Percentiles rank a stretch among this genome's conserved stretches.
Evolutionary conservation across 2,113 vertebrate genomes (phyloP).

Genomic region (Aplodontia rufa): DNA sequence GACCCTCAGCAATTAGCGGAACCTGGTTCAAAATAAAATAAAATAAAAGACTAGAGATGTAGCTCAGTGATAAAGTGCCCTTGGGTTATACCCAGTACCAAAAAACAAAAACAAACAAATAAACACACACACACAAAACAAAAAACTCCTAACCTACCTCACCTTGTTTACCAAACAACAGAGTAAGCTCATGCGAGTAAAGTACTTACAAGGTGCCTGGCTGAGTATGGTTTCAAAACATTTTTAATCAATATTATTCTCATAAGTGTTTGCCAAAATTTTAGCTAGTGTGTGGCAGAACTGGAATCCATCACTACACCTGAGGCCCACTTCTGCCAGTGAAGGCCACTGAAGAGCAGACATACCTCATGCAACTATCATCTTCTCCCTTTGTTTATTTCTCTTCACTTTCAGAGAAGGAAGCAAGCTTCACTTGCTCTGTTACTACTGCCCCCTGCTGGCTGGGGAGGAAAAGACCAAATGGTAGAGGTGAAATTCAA

Average conservation of each 20-base stretch:
- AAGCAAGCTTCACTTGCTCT: constrained; percentile 16
- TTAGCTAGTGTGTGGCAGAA: neutral
- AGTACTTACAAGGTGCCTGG: neutral
- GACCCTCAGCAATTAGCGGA: too few relatives aligned
- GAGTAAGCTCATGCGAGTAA: neutral
- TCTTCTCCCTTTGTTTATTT: neutral
- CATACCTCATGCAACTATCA: neutral
- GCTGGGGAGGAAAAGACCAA: neutral
- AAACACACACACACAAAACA: too few relatives aligned
- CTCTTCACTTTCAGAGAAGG: neutral
- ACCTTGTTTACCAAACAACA: neutral
- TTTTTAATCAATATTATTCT: neutral
- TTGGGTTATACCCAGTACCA: too few relatives aligned
- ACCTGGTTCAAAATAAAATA: too few relatives aligned
- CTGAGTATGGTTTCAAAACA: neutral
- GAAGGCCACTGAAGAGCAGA: neutral
- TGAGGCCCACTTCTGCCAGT: neutral
- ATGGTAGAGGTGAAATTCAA: neutral
- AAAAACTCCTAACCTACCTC: neutral
- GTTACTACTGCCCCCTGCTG: constrained; percentile 73
- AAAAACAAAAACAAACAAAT: too few relatives aligned
- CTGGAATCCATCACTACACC: neutral
- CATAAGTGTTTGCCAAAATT: neutral
- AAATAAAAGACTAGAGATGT: too few relatives aligned
- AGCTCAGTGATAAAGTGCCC: too few relatives aligned